These are phyloP conservation scores for Chymomyza amoena DNA, from an alignment of 2,888 invertebrate genomes.

Conservation along the genomic window DNA sequence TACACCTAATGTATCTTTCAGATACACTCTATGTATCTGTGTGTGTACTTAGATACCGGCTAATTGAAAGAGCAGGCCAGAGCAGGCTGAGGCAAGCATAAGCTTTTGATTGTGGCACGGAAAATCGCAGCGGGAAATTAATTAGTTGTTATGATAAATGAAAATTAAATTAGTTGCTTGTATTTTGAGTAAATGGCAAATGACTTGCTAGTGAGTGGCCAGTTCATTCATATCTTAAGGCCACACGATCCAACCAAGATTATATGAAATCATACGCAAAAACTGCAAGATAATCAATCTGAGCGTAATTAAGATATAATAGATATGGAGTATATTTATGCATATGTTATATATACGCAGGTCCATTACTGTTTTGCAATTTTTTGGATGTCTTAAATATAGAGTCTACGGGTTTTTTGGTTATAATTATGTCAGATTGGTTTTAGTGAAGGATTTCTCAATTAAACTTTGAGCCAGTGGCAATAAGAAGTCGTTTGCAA, in stretches of 20 bases:
- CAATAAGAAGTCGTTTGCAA: no score
- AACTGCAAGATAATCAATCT: neutral
- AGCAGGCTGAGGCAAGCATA: neutral
- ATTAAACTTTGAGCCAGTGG: no score
- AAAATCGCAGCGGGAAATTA: constrained; percentile 63
- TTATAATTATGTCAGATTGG: no score
- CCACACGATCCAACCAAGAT: neutral
- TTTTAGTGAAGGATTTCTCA: no score
- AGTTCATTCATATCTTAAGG: neutral
- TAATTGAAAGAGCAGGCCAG: neutral
- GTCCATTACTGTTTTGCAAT: no score
- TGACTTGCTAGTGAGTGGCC: neutral
- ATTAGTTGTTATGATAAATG: constrained; percentile 68
- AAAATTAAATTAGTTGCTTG: constrained; percentile 71
- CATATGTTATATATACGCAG: no score
- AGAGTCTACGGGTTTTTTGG: no score
- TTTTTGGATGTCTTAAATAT: no score
- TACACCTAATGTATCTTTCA: no score
- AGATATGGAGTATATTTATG: no score
- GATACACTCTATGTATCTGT: neutral
- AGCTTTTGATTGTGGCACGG: neutral
- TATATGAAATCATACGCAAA: neutral
- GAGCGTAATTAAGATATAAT: no score
- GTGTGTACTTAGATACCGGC: neutral
- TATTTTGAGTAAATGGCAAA: constrained; percentile 12